Percentiles rank a stretch among this genome's conserved stretches.
Evolutionary conservation across 2,113 vertebrate genomes (phyloP).

Genomic region (Trichomycterus rosablanca): DNA sequence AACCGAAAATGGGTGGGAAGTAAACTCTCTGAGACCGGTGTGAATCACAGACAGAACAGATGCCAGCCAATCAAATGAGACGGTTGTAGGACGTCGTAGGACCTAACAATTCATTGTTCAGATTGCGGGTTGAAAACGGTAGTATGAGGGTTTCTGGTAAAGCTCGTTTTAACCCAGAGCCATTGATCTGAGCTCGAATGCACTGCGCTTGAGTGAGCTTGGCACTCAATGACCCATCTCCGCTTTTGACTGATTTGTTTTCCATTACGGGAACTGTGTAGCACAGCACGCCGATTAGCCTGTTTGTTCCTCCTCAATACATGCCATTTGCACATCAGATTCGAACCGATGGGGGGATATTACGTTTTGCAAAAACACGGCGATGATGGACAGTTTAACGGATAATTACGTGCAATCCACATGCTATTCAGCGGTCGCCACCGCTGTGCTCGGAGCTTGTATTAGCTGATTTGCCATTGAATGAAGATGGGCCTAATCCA

Average conservation of each 20-base stretch:
- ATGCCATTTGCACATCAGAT: background rate
- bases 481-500: constrained; percentile 32
- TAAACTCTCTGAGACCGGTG: too few relatives aligned
- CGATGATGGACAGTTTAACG: constrained; percentile 29
- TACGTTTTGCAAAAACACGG: constrained; percentile 19
- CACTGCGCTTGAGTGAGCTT: background rate
- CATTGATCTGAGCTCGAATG: constrained; percentile 23
- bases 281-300: background rate
- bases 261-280: background rate
- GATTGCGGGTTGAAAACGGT: constrained; percentile 1
- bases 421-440: constrained; percentile 40
- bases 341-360: constrained; percentile 29
- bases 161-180: constrained; percentile 4
- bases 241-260: background rate
- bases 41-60: too few relatives aligned
- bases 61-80: too few relatives aligned
- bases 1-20: too few relatives aligned
- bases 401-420: constrained; percentile 52
- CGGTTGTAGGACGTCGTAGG: background rate
- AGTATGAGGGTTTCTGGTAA: constrained; percentile 28
- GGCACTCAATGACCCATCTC: too few relatives aligned
- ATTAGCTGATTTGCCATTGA: too few relatives aligned
- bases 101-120: constrained; percentile 4
- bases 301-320: constrained; percentile 4
- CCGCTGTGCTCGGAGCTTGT: too few relatives aligned